These are phyloP conservation scores for Phalacrocorax carbo DNA, from an alignment of 2,113 vertebrate species.

Conservation along the genomic window DNA sequence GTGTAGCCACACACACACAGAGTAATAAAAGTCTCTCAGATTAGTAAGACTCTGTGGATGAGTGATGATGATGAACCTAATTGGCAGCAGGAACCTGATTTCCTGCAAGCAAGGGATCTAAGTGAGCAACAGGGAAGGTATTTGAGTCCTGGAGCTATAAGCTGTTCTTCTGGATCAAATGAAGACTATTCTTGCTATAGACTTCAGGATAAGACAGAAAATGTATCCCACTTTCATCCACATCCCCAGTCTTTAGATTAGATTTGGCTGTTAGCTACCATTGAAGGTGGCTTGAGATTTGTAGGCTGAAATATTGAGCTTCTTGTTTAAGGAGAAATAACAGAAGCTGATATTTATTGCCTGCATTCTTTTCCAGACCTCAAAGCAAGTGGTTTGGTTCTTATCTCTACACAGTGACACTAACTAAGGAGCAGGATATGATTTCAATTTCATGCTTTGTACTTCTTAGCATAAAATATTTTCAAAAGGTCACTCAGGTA, in stretches of 20 bases:
- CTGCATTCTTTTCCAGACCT: not conserved
- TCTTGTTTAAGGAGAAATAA: constrained; percentile 17
- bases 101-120: constrained; percentile 4
- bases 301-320: not conserved
- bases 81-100: constrained; percentile 4
- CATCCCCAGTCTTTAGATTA: not conserved
- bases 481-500: constrained; percentile 19
- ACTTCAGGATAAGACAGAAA: constrained; percentile 8
- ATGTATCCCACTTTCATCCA: not conserved
- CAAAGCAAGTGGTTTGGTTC: constrained; percentile 2
- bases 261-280: not conserved
- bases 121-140: constrained; percentile 9
- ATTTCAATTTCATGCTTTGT: not conserved
- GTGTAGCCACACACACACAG: not conserved
- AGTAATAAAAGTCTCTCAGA: not conserved
- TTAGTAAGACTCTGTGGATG: not conserved
- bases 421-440: not conserved
- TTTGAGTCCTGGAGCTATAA: not conserved
- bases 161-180: not conserved
- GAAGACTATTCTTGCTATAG: constrained; percentile 15
- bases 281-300: not conserved
- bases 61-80: constrained; percentile 22
- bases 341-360: not conserved
- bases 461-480: not conserved
- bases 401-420: not conserved